Conservation (phyloP, 2,113 vertebrate species). For the Sciurus niger region DNA sequence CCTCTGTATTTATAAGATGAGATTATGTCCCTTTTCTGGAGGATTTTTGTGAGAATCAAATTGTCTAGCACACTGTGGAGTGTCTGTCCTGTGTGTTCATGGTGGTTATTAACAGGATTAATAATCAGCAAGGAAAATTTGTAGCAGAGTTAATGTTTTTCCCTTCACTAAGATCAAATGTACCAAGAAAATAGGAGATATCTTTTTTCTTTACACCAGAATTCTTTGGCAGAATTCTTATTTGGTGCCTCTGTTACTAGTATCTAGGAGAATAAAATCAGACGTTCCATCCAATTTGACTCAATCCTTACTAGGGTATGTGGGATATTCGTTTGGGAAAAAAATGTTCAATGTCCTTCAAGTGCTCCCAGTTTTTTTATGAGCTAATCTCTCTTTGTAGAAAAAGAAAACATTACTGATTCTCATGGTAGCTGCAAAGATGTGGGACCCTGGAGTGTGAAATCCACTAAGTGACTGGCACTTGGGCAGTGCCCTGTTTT, state of each 20-base stretch:
- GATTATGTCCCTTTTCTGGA: background rate
- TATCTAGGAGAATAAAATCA: background rate
- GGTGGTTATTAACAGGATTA: background rate
- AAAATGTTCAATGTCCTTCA: background rate
- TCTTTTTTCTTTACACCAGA: background rate
- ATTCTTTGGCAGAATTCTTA: background rate
- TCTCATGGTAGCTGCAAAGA: background rate
- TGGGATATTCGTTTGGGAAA: background rate
- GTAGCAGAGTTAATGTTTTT: background rate
- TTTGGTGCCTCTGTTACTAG: background rate
- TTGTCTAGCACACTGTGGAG: background rate
- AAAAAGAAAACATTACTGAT: no score
- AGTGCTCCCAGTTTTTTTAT: background rate
- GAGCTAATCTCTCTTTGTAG: background rate
- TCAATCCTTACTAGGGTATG: background rate
- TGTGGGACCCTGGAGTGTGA: no score
- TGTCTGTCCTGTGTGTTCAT: rapidly evolving
- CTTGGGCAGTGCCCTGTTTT: no score
- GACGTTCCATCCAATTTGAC: background rate
- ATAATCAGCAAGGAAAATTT: background rate
- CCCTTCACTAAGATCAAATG: background rate
- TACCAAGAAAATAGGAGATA: background rate
- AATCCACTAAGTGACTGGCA: no score
- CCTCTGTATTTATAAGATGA: background rate
- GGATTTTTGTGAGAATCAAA: no score